phyloP scores from a whole-genome alignment of 53 echinoderm and acorn worm species.

The Zoroaster sp. region DNA sequence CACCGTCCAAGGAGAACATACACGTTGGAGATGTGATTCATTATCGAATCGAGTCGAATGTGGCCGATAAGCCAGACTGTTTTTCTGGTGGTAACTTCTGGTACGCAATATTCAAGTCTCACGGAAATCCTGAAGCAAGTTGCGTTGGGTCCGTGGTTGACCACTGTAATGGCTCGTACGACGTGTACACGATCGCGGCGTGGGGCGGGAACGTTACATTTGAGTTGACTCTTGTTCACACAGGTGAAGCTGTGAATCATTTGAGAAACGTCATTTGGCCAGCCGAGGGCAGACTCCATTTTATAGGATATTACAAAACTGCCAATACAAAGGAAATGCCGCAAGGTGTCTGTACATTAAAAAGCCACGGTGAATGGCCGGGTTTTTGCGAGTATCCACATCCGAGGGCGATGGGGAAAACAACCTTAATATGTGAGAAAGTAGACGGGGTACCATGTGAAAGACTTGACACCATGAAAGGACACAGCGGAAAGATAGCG shows the following conservation, averaged over 20 bases:
- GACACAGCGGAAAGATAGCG: neutral
- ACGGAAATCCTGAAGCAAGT: neutral
- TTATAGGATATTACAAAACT: neutral
- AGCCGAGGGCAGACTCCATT: neutral
- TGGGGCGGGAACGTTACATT: conserved; percentile 12
- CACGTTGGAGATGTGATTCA: neutral
- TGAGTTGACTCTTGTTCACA: conserved; percentile 18
- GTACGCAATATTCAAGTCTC: neutral
- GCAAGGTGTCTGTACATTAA: neutral
- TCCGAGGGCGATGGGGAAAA: conserved; percentile 6
- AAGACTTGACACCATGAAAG: neutral
- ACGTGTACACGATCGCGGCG: neutral
- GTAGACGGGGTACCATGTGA: neutral
- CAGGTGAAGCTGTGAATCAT: conserved; percentile 11
- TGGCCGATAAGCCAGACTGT: neutral
- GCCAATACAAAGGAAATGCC: neutral
- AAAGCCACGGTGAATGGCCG: neutral
- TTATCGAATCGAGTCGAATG: conserved; percentile 27
- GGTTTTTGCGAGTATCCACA: neutral
- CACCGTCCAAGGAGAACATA: neutral
- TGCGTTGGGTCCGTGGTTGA: conserved; percentile 1
- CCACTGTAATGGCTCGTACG: conserved; percentile 27
- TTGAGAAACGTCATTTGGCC: conserved; percentile 7
- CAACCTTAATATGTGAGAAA: neutral
- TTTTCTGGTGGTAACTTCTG: conserved; percentile 29